Evolutionary conservation across 1,140 invertebrate species (phyloP).

Genomic region (Ruditapes philippinarum): DNA sequence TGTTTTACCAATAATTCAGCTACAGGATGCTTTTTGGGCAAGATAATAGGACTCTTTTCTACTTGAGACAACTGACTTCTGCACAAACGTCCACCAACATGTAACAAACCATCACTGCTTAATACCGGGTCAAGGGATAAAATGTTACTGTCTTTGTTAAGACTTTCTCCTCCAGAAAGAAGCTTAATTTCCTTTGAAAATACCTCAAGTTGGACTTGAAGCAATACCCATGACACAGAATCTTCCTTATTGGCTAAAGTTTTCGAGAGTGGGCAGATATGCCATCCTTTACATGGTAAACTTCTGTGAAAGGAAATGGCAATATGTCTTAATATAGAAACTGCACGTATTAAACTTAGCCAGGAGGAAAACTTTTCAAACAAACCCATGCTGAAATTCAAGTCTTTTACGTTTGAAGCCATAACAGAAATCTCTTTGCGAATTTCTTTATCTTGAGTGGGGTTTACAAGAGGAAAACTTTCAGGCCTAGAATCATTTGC

Average conservation of each 20-base stretch:
- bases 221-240: background rate
- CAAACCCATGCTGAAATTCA: background rate
- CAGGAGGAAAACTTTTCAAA: slow-evolving; percentile 59
- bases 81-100: background rate
- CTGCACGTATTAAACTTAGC: slow-evolving; percentile 27
- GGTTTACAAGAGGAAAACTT: slow-evolving; percentile 25
- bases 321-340: slow-evolving; percentile 37
- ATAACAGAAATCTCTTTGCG: background rate
- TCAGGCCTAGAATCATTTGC: background rate
- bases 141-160: background rate
- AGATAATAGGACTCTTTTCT: background rate
- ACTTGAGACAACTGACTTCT: background rate
- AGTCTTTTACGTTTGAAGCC: background rate
- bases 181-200: background rate
- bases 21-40: background rate
- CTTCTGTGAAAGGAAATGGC: background rate
- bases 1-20: background rate
- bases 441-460: slow-evolving; percentile 52
- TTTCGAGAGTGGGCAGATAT: background rate
- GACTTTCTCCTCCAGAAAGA: background rate
- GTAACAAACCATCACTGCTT: background rate
- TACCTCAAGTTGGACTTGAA: slow-evolving; percentile 20
- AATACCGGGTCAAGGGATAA: background rate
- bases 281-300: background rate
- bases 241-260: background rate